Base-by-base conservation (phyloP, 1,140 invertebrate species). In the Nasonia longicornis region DNA sequence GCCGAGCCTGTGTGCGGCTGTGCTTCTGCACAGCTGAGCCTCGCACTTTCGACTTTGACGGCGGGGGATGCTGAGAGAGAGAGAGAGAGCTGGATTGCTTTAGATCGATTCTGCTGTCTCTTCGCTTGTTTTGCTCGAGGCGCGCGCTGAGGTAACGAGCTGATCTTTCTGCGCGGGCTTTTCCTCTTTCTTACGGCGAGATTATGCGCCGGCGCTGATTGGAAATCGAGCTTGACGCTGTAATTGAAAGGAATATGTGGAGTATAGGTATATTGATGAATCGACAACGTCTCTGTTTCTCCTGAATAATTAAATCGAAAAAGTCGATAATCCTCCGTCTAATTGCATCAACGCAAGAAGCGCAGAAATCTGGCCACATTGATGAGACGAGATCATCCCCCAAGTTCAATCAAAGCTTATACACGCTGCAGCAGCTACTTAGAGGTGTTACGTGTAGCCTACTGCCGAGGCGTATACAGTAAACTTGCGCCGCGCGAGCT, bases 21-120 rank as follows among this genome's bases (percentile, higher is more conserved):
- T 3, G 63, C 35, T 66, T 52, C 70, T 72, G 70, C 70, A 52
- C 78, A 64, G 35, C 70, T 42, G 79, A 74, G 63, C 64, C 72
- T 67, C 64, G 58, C 79, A 77, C 66, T 77, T 77, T 76, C 42
- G 42, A 76, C 66, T 70, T 42, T 42, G 76, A 64, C 26, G 14
- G 64, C 26, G 14, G 64, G 66, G 75, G 16, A 38, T 42, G 38
- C 20, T 20, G 70, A 45, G 70, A 22, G 12, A 76, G 70, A 22
- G 12, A 76, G 48, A 22, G 52, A n/a, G 4, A 26, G 48, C 12
- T 35, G 31, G 74, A 76, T 76, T 76, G 58, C 42, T 66, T 77
- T 67, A 38, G 63, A 67, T 77, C 75, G 64, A 77, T 77, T 77
- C 48, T 69, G 6, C 64, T 77, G 63, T 67, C 63, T 66, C 12